These are phyloP conservation scores for Calameuta filiformis DNA, from an alignment of 2,888 invertebrate species.

Conservation along the genomic window DNA sequence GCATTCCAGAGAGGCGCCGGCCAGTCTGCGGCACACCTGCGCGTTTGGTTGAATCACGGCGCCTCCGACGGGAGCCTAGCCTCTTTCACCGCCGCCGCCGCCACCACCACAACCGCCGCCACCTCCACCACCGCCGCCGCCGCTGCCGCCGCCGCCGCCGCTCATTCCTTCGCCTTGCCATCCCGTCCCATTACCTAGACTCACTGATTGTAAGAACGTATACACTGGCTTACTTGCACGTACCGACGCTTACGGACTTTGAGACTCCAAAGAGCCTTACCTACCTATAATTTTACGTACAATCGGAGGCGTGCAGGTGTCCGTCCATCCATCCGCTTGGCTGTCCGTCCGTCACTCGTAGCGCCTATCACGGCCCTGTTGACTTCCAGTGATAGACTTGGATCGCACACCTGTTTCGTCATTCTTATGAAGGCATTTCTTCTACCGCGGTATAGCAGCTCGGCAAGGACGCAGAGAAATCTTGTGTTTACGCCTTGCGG, in stretches of 20 bases:
- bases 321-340: constrained; percentile 47
- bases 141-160: neutral
- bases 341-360: constrained; percentile 4
- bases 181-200: neutral
- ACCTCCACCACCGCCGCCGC: constrained; percentile 17
- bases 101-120: constrained; percentile 11
- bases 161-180: neutral
- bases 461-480: neutral
- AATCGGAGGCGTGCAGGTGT: constrained; percentile 61
- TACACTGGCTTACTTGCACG: neutral
- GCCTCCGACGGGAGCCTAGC: constrained; percentile 48
- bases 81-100: constrained; percentile 26
- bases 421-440: neutral
- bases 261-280: constrained; percentile 25
- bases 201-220: neutral
- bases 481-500: neutral
- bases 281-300: constrained; percentile 45
- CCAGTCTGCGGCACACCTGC: constrained; percentile 65
- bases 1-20: constrained; percentile 65
- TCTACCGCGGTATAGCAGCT: neutral
- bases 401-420: constrained; percentile 50
- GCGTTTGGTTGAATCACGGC: constrained; percentile 61
- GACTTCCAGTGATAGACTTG: constrained; percentile 42
- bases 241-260: neutral
- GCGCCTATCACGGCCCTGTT: constrained; percentile 25